Percentiles rank a stretch among this genome's conserved stretches.
phyloP scores from a whole-genome alignment of 2,113 vertebrate species.

The Halichoeres trimaculatus region DNA sequence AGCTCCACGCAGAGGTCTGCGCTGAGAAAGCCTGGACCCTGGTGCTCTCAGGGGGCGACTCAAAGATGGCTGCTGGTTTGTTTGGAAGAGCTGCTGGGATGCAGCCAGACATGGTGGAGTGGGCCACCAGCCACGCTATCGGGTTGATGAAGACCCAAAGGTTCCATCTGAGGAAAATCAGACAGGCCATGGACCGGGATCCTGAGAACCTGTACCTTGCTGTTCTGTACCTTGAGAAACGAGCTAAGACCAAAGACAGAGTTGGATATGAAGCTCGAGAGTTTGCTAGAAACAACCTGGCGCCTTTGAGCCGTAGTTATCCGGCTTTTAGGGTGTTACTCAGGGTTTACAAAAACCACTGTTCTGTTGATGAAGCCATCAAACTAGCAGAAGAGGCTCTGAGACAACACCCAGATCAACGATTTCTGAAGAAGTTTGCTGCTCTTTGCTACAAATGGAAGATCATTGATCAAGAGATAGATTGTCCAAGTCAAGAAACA shows the following conservation, averaged over 20 bases:
- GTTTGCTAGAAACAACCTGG: conserved; percentile 47
- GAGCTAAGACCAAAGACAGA: not conserved
- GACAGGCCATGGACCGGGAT: conserved; percentile 46
- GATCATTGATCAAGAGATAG: no score
- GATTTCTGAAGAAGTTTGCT: conserved; percentile 49
- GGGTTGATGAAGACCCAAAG: not conserved
- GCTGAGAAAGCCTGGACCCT: conserved; percentile 78
- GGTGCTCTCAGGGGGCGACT: conserved; percentile 53
- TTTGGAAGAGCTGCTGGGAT: conserved; percentile 72
- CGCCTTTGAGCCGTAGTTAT: conserved; percentile 46
- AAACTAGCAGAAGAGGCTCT: conserved; percentile 59
- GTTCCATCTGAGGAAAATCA: conserved; percentile 53
- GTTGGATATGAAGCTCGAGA: conserved; percentile 30
- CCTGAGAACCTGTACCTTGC: conserved; percentile 60
- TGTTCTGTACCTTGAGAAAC: conserved; percentile 35
- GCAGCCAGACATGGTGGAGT: conserved; percentile 70
- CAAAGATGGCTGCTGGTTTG: conserved; percentile 41
- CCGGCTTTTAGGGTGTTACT: conserved; percentile 53
- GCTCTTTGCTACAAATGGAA: conserved; percentile 58
- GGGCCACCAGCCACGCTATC: conserved; percentile 54
- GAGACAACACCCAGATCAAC: conserved; percentile 45
- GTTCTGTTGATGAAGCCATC: conserved; percentile 61
- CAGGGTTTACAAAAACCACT: conserved; percentile 19
- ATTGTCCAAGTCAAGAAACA: no score
- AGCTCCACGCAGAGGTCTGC: conserved; percentile 66